Conservation (phyloP, 2,797 vertebrate genomes). For the Adelosebastes latens region DNA sequence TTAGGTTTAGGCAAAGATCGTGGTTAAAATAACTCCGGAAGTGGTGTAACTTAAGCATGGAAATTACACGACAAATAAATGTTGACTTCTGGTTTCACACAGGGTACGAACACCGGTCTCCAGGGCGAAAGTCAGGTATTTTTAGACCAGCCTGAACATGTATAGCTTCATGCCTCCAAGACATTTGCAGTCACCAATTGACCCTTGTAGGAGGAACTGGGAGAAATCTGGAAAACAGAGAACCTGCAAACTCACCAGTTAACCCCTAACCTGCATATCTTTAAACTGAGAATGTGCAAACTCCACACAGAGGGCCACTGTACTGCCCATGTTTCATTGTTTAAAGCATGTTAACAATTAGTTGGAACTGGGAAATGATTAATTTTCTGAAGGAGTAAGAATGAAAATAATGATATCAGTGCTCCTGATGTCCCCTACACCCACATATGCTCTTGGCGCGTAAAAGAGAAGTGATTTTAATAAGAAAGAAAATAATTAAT, state of each 20-base stretch:
- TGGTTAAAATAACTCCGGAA: too few relatives aligned
- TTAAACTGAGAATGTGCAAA: neutral
- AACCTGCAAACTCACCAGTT: neutral
- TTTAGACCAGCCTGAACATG: neutral
- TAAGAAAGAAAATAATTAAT: neutral
- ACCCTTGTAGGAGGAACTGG: neutral
- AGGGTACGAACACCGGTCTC: too few relatives aligned
- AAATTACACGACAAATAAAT: too few relatives aligned
- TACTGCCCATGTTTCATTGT: neutral
- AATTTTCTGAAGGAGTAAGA: neutral
- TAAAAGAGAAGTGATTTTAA: neutral
- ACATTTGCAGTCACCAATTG: neutral
- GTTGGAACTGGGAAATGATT: neutral
- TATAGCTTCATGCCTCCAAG: neutral
- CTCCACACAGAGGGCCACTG: neutral
- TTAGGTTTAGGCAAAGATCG: too few relatives aligned
- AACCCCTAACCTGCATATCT: neutral
- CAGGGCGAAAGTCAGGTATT: too few relatives aligned
- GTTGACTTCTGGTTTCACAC: too few relatives aligned
- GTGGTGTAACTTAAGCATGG: too few relatives aligned
- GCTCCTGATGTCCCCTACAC: neutral
- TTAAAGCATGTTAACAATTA: neutral
- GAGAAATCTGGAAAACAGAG: neutral
- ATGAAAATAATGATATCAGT: neutral
- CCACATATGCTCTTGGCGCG: neutral